Base-by-base conservation (phyloP, 2,113 vertebrate species). In the Leuciscus idus region DNA sequence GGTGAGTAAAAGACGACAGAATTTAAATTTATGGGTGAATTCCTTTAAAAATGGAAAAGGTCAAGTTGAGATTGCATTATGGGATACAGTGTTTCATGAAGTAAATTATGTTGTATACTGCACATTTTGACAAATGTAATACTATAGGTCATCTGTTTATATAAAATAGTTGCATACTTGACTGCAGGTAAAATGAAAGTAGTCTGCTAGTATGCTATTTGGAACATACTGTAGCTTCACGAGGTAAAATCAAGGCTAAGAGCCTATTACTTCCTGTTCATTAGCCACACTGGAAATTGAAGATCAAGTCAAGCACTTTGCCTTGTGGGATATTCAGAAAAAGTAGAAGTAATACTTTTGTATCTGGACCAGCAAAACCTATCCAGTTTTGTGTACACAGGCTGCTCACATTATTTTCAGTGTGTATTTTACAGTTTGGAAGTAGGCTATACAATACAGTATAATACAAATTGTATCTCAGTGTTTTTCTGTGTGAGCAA, bases 341-440 rank as follows among this genome's bases (percentile, higher is more conserved):
- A 11, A 7, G 23, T 11, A n/a, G 26, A 1, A 28, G 43, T 26
- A 50, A 15, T 8, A n/a, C n/a, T 17, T 43, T 52, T 13, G 66
- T 30, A 78, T 64, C 8, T 85, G 62, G 19, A 75, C 43, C 26
- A n/a, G 28, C 2, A 68, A 76, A 28, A 76, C 43, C 9, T 13
- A 75, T 52, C 74, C 1, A 7, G 26, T 9, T 33, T 36, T 59
- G 52, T 2, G 6, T 39, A 6, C 52, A 78, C 52, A 78, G 28
- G 4, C 52, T 61, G 12, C n/a, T 15, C 39, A 26, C 55, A 2
- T 43, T 39, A 80, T 80, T 39, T 43, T 43, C 77, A n/a, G 55
- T 61, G 55, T 61, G 23, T 81, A 81, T 62, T 62, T 80, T 26
- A 43, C 33, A 61, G 3, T 79, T 79, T 59, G 57, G 23, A 26